These are phyloP conservation scores for Oncorhynchus kisutch DNA, from an alignment of 2,113 vertebrate genomes.

Conservation along the genomic window DNA sequence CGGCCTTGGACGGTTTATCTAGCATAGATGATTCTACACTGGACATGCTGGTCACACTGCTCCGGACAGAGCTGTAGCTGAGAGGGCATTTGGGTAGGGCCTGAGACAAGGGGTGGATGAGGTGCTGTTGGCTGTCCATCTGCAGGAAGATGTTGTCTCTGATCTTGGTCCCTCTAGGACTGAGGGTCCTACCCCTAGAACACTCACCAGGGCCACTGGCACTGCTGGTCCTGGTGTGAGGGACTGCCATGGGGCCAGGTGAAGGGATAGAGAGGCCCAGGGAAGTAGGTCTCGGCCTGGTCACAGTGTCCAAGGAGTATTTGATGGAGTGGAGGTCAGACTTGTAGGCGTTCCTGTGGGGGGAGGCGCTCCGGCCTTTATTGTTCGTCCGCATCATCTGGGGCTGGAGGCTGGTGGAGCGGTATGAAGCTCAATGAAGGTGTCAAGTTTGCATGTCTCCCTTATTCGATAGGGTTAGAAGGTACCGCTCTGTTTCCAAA, in stretches of 20 bases:
- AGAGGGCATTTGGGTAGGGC: conserved; percentile 15
- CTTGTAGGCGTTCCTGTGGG: conserved; percentile 89
- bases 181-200: conserved; percentile 74
- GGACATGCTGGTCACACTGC: conserved; percentile 61
- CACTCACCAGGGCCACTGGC: conserved; percentile 48
- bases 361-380: conserved; percentile 87
- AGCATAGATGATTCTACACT: conserved; percentile 54
- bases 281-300: conserved; percentile 47
- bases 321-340: conserved; percentile 89
- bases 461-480: too few species aligned
- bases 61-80: conserved; percentile 65
- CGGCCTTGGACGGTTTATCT: conserved; percentile 67
- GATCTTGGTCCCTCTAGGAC: conserved; percentile 84
- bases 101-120: conserved; percentile 43
- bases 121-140: conserved; percentile 79
- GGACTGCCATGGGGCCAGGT: conserved; percentile 45
- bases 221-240: conserved; percentile 4
- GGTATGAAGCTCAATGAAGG: too few species aligned
- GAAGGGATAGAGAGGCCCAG: conserved; percentile 33
- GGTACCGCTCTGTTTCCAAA: too few species aligned
- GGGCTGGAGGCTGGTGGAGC: conserved; percentile 9
- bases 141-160: conserved; percentile 88
- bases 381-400: conserved; percentile 87
- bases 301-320: conserved; percentile 83
- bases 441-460: too few species aligned